Evolutionary conservation across 1,140 invertebrate genomes (phyloP).

Genomic region (Phymastichus coffea): DNA sequence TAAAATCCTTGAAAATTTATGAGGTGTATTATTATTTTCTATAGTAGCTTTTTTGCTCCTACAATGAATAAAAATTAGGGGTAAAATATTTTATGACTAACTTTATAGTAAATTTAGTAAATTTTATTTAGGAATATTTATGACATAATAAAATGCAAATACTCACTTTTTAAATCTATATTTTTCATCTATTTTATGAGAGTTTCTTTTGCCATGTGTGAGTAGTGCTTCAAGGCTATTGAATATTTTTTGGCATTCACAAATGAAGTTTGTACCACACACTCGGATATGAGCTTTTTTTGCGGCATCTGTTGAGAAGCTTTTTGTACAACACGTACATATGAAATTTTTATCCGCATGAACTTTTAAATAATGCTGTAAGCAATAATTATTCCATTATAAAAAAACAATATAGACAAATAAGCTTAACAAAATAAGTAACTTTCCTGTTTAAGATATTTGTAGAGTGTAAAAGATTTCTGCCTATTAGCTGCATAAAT

Average conservation of each 20-base stretch:
- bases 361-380: constrained; percentile 65
- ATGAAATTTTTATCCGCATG: constrained; percentile 60
- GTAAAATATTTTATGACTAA: too few relatives aligned
- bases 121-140: too few relatives aligned
- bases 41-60: too few relatives aligned
- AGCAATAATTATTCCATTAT: constrained; percentile 24
- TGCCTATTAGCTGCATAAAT: constrained; percentile 46
- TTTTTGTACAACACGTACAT: constrained; percentile 59
- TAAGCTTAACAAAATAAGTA: neutral
- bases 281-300: constrained; percentile 54
- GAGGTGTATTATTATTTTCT: too few relatives aligned
- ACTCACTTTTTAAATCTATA: constrained; percentile 45
- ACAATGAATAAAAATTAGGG: too few relatives aligned
- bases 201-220: constrained; percentile 60
- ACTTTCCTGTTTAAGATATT: constrained; percentile 55
- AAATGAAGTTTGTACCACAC: constrained; percentile 58
- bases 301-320: constrained; percentile 58
- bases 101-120: too few relatives aligned
- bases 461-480: constrained; percentile 49
- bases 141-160: too few relatives aligned
- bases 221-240: constrained; percentile 59
- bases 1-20: too few relatives aligned
- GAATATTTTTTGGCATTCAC: constrained; percentile 58
- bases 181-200: constrained; percentile 53
- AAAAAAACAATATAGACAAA: constrained; percentile 4